A percentile compares a stretch with the other conserved stretches of the same genome.
phyloP scores from a whole-genome alignment of 2,888 invertebrate genomes.

The Amphipyra tragopoginis region DNA sequence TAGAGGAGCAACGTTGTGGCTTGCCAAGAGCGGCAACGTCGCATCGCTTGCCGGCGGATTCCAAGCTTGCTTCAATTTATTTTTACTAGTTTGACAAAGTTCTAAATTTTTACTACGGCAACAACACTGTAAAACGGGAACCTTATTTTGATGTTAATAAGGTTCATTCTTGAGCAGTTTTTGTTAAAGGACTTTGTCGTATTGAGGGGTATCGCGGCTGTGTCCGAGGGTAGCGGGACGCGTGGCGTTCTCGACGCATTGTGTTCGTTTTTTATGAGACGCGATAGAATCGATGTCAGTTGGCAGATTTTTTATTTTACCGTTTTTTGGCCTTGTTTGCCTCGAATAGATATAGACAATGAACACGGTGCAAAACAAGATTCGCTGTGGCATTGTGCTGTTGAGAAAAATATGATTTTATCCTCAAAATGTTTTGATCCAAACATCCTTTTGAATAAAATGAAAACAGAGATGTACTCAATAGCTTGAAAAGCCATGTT shows the following conservation, averaged over 20 bases:
- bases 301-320: constrained; percentile 89
- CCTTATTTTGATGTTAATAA: constrained; percentile 39
- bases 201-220: constrained; percentile 58
- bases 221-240: constrained; percentile 86
- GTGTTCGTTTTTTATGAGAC: constrained; percentile 84
- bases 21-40: constrained; percentile 86
- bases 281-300: constrained; percentile 89
- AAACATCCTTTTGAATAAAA: constrained; percentile 18
- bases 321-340: constrained; percentile 87
- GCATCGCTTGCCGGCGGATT: constrained; percentile 81
- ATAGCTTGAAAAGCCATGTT: neutral
- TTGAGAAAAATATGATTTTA: constrained; percentile 42
- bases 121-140: constrained; percentile 31
- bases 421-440: constrained; percentile 29
- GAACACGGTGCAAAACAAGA: constrained; percentile 41
- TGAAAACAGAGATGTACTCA: constrained; percentile 12
- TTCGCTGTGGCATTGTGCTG: constrained; percentile 33
- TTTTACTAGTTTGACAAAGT: constrained; percentile 70
- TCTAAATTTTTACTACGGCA: constrained; percentile 53
- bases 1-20: constrained; percentile 82
- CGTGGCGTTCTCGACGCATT: constrained; percentile 81
- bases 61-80: constrained; percentile 82
- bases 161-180: constrained; percentile 52
- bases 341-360: constrained; percentile 58
- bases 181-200: constrained; percentile 67